Percentiles rank a stretch among this genome's conserved stretches.
Evolutionary conservation across 2,797 vertebrate genomes (phyloP).

Genomic region (Allobates femoralis): DNA sequence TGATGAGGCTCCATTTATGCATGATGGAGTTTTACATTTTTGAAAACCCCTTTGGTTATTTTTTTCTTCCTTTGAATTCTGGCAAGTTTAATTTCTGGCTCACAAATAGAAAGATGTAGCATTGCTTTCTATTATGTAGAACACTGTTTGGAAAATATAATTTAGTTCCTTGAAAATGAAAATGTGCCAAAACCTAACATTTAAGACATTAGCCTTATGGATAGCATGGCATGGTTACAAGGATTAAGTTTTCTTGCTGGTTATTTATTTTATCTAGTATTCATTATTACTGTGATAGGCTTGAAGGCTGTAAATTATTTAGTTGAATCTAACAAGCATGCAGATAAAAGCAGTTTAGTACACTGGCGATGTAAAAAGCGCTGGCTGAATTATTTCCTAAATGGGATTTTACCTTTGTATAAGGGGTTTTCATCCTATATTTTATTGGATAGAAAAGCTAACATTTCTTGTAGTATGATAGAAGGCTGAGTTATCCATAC

Average conservation of each 20-base stretch:
- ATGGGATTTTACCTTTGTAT: conserved; percentile 36
- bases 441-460: conserved; percentile 20
- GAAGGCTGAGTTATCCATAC: neutral
- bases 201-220: conserved; percentile 68
- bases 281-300: conserved; percentile 48
- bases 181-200: conserved; percentile 75
- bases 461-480: neutral
- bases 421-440: conserved; percentile 41
- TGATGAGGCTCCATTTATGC: conserved; percentile 82
- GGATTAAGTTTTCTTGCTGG: conserved; percentile 55
- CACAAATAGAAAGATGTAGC: conserved; percentile 77
- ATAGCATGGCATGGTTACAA: conserved; percentile 52
- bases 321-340: conserved; percentile 59
- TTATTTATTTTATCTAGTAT: conserved; percentile 61
- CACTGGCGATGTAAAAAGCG: conserved; percentile 38
- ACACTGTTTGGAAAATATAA: conserved; percentile 68
- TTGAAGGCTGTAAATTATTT: conserved; percentile 61
- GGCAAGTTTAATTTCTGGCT: conserved; percentile 77
- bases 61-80: conserved; percentile 74
- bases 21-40: conserved; percentile 85
- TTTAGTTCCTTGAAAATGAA: conserved; percentile 71
- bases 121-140: conserved; percentile 74
- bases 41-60: conserved; percentile 82
- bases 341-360: conserved; percentile 55
- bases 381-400: conserved; percentile 44